phyloP scores from a whole-genome alignment of 1,140 invertebrate genomes.

The Penaeus chinensis region DNA sequence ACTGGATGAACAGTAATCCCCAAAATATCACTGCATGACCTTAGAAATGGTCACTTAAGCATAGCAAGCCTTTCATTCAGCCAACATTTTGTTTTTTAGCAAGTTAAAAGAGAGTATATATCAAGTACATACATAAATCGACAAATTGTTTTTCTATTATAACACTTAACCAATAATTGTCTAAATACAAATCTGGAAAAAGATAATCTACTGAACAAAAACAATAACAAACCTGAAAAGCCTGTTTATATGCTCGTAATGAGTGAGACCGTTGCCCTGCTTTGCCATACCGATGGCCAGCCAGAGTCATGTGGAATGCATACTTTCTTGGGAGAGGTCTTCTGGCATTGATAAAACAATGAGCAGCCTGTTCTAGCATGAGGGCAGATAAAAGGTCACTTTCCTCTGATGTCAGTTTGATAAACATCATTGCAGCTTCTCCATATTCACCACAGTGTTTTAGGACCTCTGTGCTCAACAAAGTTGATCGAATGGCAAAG shows the following conservation, averaged over 20 bases:
- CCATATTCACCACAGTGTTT: conserved; percentile 80
- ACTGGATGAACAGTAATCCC: no score
- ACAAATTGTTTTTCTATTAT: no score
- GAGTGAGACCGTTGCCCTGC: conserved; percentile 91
- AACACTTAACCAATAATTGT: no score
- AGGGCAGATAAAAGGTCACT: conserved; percentile 85
- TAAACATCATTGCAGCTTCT: conserved; percentile 92
- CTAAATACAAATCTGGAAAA: no score
- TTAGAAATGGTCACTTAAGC: no score
- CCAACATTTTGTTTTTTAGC: no score
- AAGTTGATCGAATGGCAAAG: conserved; percentile 89
- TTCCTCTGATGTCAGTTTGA: conserved; percentile 95
- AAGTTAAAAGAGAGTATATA: no score
- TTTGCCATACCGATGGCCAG: conserved; percentile 91
- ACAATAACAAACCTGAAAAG: conserved; percentile 78
- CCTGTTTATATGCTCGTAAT: conserved; percentile 90
- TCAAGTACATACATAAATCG: no score
- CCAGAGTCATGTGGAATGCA: conserved; percentile 96
- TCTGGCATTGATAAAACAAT: conserved; percentile 85
- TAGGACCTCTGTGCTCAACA: conserved; percentile 88
- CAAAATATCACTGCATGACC: no score
- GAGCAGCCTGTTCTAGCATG: conserved; percentile 93
- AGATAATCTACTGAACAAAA: no score
- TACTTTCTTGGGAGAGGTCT: conserved; percentile 90
- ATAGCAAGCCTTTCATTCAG: no score